Evolutionary conservation across 2,113 vertebrate genomes (phyloP), one percentile per base, ranked within the genome.

Genomic region (Ranitomeya variabilis): DNA sequence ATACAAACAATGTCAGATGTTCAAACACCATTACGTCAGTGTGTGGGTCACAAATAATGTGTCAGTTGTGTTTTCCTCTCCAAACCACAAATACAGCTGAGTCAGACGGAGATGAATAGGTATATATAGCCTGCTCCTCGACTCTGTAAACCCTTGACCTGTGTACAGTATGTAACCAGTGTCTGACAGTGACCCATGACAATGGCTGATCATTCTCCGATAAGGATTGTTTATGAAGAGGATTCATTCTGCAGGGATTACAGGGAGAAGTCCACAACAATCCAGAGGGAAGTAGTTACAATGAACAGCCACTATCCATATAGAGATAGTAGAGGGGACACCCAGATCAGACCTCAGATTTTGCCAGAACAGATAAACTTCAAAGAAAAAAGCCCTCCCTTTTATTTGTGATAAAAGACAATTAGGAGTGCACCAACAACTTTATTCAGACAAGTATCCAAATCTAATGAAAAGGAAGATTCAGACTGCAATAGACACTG

Each of bases 81-180:
- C 45, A 52, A 79, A 87, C 76, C 85, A 87, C 76, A 79, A 66
- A 79, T 45, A 54, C 37, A 86, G 83, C 85, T 87, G 85, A 87
- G 76, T 67, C 76, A 86, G 31, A 57, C 23, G 52, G 74, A 86
- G 21, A 74, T 66, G 45, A 76, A 60, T 26, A 76, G 57, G 84
- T 31, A 21, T 60, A n/a, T 51, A 55, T 19, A n/a, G 10, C 52
- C 16, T 16, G 51, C 74, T 55, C 37, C 3, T 59, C 16, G 51
- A 51, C 15, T 12, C 16, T 45, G 37, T 64, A 9, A 45, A 19
- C 9, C 80, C 80, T 62, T 82, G 80, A 82, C 31, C 31, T 45
- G 15, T 60, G 55, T 14, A 16, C 78, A 80, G n/a, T 16, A 14
- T 79, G 21, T n/a, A 54, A 57, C 77, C 54, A 6, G n/a, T 81